Evolutionary conservation across 2,113 vertebrate genomes (phyloP).

Genomic region (Podilymbus podiceps): DNA sequence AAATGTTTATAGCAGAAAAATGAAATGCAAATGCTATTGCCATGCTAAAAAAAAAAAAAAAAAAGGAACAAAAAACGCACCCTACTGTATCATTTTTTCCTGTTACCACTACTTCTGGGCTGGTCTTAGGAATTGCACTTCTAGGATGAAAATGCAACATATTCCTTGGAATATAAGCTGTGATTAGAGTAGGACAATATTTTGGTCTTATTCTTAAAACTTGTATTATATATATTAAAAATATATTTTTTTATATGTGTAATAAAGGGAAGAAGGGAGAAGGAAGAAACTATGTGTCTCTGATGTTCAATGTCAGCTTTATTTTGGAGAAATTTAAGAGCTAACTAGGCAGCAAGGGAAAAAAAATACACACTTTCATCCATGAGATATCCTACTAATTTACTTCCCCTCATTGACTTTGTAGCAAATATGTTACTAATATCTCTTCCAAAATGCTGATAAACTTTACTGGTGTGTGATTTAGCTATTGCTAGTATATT

Average conservation of each 20-base stretch:
- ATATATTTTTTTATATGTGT: no score
- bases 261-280: neutral
- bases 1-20: neutral
- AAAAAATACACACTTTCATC: neutral
- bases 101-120: neutral
- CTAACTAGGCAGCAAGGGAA: neutral
- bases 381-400: neutral
- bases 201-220: neutral
- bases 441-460: neutral
- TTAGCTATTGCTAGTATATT: neutral
- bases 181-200: no score
- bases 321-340: neutral
- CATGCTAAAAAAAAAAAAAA: neutral
- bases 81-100: neutral
- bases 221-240: neutral
- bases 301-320: neutral
- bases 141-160: neutral
- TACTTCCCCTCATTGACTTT: neutral
- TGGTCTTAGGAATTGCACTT: neutral
- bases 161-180: neutral
- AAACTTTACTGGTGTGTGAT: neutral
- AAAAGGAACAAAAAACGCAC: fast-evolving
- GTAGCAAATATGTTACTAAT: neutral
- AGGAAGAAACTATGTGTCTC: neutral
- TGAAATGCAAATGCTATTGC: neutral